Evolutionary conservation across 2,888 invertebrate genomes (phyloP), one percentile per base, ranked within the genome.

Genomic region (Eupithecia subfuscata): DNA sequence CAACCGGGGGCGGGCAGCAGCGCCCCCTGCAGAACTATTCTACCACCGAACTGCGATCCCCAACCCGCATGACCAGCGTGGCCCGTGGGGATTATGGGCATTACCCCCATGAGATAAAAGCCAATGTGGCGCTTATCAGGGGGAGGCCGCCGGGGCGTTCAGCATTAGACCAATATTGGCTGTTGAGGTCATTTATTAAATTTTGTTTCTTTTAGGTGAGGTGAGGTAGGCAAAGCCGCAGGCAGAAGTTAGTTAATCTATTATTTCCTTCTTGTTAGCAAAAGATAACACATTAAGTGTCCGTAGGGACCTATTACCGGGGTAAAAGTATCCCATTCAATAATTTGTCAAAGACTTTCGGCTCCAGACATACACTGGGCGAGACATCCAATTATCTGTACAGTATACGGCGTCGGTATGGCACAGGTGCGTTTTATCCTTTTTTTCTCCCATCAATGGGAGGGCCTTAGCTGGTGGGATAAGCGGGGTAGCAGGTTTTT

Each of bases 381-480:
- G 71, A 74, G 76, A 76, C 74, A 76, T 65, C 71, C 71, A 76
- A 76, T 76, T 74, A 74, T 52, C 22, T 34, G 48, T 74, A 74
- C 74, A 74, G 76, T 74, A 16, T 48, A 25, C 71, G 52, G n/a
- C 60, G 1, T 45, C 65, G 65, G n/a, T 37, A 40, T 40, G 40
- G 34, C 65, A 40, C 34, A 25, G 12, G 14, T 14, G n/a, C 9
- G 22, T 25, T 25, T 25, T 60, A n/a, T 12, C n/a, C 9, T n/a
- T 4, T 48, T 22, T 56, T 56, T n/a, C n/a, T 56, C n/a, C n/a
- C 22, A n/a, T 1, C 18, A 48, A 48, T 48, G 8, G 48, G 5
- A 14, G 45, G 7, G 14, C 18, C 18, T n/a, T 48, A 48, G 48
- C 43, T 43, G 48, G 48, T 52, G n/a, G 48, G n/a, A 22, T 11